Evolutionary conservation across 2,888 invertebrate species (phyloP).

Genomic region (Oxystoma pomonae): DNA sequence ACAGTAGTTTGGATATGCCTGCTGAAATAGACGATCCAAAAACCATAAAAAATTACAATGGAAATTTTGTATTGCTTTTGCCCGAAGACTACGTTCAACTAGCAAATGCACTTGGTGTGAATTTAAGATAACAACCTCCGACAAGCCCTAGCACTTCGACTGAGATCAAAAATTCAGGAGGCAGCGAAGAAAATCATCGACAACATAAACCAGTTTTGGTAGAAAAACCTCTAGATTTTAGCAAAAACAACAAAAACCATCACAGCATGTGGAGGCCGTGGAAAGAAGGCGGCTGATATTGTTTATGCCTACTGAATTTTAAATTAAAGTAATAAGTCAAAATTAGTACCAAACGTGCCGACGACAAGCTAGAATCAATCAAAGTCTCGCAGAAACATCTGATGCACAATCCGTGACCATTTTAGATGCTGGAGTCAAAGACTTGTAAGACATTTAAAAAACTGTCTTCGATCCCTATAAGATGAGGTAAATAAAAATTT

Average conservation of each 20-base stretch:
- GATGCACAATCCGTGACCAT: slow-evolving; percentile 57
- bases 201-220: slow-evolving; percentile 37
- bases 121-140: slow-evolving; percentile 39
- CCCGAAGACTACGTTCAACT: slow-evolving; percentile 60
- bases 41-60: slow-evolving; percentile 52
- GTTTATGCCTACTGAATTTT: too few species aligned
- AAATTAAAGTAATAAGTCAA: too few species aligned
- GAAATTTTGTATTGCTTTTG: slow-evolving; percentile 58
- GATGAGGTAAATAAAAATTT: slow-evolving; percentile 42
- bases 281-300: too few species aligned
- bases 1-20: slow-evolving; percentile 10
- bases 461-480: slow-evolving; percentile 48
- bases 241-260: slow-evolving; percentile 34
- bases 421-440: slow-evolving; percentile 55
- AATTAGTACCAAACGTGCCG: too few species aligned
- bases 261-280: slow-evolving; percentile 55
- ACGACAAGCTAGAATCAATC: slow-evolving; percentile 68
- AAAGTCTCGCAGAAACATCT: slow-evolving; percentile 64
- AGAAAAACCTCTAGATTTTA: slow-evolving; percentile 51
- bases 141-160: slow-evolving; percentile 28
- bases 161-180: slow-evolving; percentile 23
- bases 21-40: slow-evolving; percentile 41
- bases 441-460: slow-evolving; percentile 56
- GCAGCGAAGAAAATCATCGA: background rate
- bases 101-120: slow-evolving; percentile 52